Percentiles rank a stretch among this genome's conserved stretches.
phyloP scores from a whole-genome alignment of 2,113 vertebrate genomes.

The Ceyx cyanopectus region DNA sequence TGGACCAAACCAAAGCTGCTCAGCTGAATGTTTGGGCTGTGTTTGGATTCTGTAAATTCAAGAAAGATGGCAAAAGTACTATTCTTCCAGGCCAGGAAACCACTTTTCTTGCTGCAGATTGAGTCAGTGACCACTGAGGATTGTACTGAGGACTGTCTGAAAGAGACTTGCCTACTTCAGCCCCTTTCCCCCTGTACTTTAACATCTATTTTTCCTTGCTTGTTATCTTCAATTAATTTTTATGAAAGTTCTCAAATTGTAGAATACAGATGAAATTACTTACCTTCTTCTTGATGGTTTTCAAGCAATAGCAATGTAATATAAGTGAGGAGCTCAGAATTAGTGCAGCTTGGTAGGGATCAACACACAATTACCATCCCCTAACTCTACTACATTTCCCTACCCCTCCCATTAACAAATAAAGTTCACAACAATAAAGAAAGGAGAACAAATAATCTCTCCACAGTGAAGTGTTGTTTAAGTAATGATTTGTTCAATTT shows the following conservation, averaged over 20 bases:
- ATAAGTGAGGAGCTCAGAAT: background rate
- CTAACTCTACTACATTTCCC: background rate
- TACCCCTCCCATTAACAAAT: background rate
- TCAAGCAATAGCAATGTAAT: background rate
- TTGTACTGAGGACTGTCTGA: background rate
- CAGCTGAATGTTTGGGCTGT: background rate
- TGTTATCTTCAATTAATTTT: background rate
- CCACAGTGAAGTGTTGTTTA: background rate
- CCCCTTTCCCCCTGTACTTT: background rate
- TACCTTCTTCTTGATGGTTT: background rate
- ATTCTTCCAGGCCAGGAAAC: background rate
- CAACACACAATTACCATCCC: fast-evolving
- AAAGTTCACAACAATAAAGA: background rate
- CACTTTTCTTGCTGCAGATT: background rate
- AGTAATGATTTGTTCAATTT: background rate
- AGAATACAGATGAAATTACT: background rate
- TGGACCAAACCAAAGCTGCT: background rate
- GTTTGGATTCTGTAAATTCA: background rate
- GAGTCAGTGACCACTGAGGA: background rate
- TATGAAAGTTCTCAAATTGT: background rate
- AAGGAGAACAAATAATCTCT: background rate
- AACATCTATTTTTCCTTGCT: background rate
- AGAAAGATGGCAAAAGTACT: background rate
- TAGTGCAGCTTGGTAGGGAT: background rate
- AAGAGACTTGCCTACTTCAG: background rate